phyloP scores from a whole-genome alignment of 2,888 invertebrate species.

The Cepaea hortensis region DNA sequence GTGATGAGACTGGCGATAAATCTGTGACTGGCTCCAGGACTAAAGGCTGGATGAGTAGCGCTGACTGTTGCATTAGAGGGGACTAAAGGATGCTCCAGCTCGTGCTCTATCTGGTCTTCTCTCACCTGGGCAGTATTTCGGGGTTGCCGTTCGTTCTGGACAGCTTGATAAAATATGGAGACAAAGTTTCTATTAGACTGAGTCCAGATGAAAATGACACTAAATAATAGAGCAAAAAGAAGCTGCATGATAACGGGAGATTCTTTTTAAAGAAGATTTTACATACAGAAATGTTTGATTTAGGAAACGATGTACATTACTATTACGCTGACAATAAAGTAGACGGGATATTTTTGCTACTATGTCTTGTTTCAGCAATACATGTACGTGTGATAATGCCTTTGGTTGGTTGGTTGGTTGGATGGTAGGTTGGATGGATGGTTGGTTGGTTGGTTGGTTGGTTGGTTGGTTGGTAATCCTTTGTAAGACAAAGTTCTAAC shows the following conservation, averaged over 20 bases:
- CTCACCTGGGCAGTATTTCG: slow-evolving; percentile 84
- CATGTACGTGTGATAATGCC: no score
- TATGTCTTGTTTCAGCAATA: no score
- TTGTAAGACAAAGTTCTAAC: no score
- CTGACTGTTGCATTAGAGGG: slow-evolving; percentile 87
- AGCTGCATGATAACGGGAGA: background rate
- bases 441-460: no score
- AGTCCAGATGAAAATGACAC: background rate
- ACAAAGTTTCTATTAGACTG: background rate
- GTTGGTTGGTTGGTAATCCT: no score
- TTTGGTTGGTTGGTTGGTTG: no score
- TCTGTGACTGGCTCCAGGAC: slow-evolving; percentile 65
- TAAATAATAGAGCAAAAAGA: background rate
- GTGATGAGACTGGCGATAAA: slow-evolving; percentile 70
- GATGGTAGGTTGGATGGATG: no score
- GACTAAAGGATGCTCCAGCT: slow-evolving; percentile 78
- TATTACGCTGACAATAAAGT: no score
- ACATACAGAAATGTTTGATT: background rate
- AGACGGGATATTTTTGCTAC: no score
- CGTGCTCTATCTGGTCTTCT: slow-evolving; percentile 73
- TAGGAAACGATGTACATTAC: no score
- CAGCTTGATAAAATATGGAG: slow-evolving; percentile 74
- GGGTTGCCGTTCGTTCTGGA: slow-evolving; percentile 99
- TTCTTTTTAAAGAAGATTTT: background rate
- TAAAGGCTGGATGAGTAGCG: slow-evolving; percentile 80